Evolutionary conservation across 2,113 vertebrate genomes (phyloP).

Genomic region (Pelodiscus sinensis): DNA sequence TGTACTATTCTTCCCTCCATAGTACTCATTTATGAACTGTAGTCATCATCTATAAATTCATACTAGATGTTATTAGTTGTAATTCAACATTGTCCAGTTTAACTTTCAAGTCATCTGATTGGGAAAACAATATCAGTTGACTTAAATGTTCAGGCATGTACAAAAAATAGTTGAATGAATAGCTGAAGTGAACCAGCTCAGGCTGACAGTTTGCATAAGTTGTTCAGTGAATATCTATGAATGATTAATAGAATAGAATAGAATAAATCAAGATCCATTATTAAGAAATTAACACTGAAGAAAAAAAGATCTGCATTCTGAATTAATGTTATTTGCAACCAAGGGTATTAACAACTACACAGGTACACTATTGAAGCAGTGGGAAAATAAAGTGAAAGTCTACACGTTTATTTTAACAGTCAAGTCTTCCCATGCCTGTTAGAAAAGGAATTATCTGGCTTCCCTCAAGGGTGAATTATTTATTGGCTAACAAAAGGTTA

Average conservation of each 20-base stretch:
- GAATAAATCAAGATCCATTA: not conserved
- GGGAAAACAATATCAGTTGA: not conserved
- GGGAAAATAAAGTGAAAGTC: not conserved
- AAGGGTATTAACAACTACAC: not conserved
- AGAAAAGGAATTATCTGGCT: not conserved
- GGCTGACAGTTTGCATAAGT: not conserved
- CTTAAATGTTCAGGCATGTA: not conserved
- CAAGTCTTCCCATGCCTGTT: not conserved
- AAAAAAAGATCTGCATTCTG: not conserved
- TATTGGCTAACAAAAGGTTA: rapidly evolving
- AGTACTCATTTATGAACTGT: not conserved
- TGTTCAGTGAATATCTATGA: not conserved
- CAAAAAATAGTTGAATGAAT: not conserved
- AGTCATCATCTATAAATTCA: not conserved
- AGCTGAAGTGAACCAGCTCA: not conserved
- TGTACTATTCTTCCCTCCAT: not conserved
- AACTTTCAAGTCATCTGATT: not conserved
- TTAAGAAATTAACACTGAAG: not conserved
- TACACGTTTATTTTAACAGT: not conserved
- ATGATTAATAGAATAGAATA: not conserved
- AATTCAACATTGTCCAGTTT: not conserved
- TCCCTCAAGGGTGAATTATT: rapidly evolving
- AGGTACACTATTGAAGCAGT: not conserved
- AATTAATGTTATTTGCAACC: not conserved
- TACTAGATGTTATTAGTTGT: not conserved